Evolutionary conservation across 1,140 invertebrate species (phyloP), one percentile per base, ranked within the genome.

Genomic region (Xylocopa sonorina): DNA sequence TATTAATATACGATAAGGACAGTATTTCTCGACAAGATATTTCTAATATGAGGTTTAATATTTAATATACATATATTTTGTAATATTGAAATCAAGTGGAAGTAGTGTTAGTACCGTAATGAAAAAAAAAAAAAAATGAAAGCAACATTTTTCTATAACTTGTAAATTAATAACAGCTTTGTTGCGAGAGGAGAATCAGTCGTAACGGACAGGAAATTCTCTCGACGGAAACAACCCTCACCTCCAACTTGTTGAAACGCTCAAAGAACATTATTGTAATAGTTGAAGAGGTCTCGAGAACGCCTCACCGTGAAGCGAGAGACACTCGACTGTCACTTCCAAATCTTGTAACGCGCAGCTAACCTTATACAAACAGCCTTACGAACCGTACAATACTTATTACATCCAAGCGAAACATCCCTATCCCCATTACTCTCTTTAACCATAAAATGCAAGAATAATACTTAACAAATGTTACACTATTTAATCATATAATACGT

Each of bases 191-290:
- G 4, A 3, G 21, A 14, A 9, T 12, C 12, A n/a, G 9, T 32
- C 18, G 18, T 16, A 18, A 21, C 27, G 34, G 16, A 46, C 27
- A n/a, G 10, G 21, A 50, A 67, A 34, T 21, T n/a, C 29, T 24
- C 12, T 43, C 16, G 38, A 12, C 18, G 16, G 46, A n/a, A 48
- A 16, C 29, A 32, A 2, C 46, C 29, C 64, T 67, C 5, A 34
- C 32, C 1, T 12, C 10, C n/a, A 29, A 16, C 64, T 14, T 4
- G 43, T 32, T n/a, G 46, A 29, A 66, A 63, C 6, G n/a, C 24
- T 29, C 63, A 48, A 50, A 50, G 64, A 67, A 67, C 29, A n/a
- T 29, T 24, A 50, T 67, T 67, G 46, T 67, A 32, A 50, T 34
- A 24, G 46, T 6, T 14, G 43, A 66, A 67, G 64, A 48, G 64